phyloP scores from a whole-genome alignment of 2,113 vertebrate genomes.

The Ibidorhyncha struthersii region DNA sequence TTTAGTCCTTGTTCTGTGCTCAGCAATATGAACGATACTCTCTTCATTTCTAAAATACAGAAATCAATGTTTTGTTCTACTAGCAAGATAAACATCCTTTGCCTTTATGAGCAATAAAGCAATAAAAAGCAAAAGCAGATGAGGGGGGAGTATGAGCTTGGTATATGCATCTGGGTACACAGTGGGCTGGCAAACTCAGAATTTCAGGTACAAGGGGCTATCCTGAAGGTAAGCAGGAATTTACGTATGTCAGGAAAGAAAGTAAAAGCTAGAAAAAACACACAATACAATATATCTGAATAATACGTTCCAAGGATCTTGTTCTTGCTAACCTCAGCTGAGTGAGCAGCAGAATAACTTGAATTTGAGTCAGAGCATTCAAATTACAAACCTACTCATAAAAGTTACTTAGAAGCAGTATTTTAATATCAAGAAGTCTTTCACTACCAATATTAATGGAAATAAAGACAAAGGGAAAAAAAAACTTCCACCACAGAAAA shows the following conservation, averaged over 20 bases:
- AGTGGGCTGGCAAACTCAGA: neutral
- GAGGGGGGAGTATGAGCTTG: neutral
- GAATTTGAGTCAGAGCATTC: neutral
- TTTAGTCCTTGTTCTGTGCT: conserved; percentile 80
- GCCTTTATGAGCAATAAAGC: neutral
- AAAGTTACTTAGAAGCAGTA: neutral
- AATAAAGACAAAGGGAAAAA: neutral
- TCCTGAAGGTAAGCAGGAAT: neutral
- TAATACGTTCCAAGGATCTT: neutral
- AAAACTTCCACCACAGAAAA: neutral
- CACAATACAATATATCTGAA: neutral
- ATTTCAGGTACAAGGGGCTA: neutral
- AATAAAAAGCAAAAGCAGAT: neutral
- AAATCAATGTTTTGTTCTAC: neutral
- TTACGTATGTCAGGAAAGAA: neutral
- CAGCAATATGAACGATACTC: conserved; percentile 65
- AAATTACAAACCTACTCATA: neutral
- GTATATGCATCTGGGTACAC: neutral
- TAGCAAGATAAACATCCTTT: neutral
- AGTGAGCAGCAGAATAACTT: neutral
- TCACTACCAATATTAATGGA: neutral
- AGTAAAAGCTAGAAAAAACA: neutral
- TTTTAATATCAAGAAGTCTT: neutral
- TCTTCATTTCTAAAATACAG: conserved; percentile 79
- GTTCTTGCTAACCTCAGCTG: neutral